phyloP scores from a whole-genome alignment of 2,797 vertebrate genomes.

The Loriculus beryllinus region DNA sequence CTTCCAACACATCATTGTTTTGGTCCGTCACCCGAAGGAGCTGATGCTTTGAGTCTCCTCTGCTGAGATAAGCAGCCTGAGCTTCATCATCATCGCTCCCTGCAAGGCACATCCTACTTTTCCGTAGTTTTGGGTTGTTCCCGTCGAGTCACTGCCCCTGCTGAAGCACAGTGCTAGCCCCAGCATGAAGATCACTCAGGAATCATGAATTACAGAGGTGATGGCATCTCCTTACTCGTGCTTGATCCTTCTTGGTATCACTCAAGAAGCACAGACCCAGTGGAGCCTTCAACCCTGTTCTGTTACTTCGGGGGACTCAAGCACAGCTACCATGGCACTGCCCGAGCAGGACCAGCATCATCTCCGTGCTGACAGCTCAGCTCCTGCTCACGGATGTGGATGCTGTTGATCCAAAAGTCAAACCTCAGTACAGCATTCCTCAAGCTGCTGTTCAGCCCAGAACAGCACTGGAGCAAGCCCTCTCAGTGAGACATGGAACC shows the following conservation, averaged over 20 bases:
- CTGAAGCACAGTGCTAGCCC: fast-evolving
- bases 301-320: background rate
- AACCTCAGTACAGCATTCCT: background rate
- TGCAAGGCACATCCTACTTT: background rate
- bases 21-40: background rate
- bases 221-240: background rate
- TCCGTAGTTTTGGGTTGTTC: background rate
- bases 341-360: background rate
- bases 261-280: background rate
- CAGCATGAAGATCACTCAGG: fast-evolving
- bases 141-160: background rate
- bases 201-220: background rate
- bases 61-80: background rate
- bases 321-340: background rate
- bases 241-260: background rate
- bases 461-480: background rate
- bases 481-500: background rate
- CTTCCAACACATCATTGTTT: background rate
- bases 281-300: background rate
- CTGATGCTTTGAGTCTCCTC: background rate
- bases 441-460: background rate
- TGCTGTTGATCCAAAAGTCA: background rate
- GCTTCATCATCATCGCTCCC: background rate
- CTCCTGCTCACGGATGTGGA: background rate
- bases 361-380: background rate